phyloP scores from a whole-genome alignment of 2,888 invertebrate species.

The Aporophyla lueneburgensis region DNA sequence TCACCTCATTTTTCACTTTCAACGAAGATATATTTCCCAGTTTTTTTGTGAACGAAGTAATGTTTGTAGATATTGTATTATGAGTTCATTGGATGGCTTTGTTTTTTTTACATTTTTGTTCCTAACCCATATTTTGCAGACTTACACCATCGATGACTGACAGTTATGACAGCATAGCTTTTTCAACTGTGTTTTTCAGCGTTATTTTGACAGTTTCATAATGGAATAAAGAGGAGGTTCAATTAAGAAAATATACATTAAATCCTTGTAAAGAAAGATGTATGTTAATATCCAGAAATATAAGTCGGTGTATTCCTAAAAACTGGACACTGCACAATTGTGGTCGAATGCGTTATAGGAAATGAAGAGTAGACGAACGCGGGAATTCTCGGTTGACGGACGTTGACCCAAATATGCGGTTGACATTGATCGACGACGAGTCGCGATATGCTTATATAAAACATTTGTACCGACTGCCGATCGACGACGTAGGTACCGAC shows the following conservation, averaged over 20 bases:
- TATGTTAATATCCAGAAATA: not conserved
- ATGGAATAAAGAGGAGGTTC: not conserved
- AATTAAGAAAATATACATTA: not conserved
- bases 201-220: not conserved
- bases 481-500: slow-evolving; percentile 64
- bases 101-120: slow-evolving; percentile 37
- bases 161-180: slow-evolving; percentile 36
- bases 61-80: slow-evolving; percentile 35
- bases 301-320: slow-evolving; percentile 1
- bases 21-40: slow-evolving; percentile 76
- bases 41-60: slow-evolving; percentile 60
- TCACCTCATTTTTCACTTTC: slow-evolving; percentile 70
- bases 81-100: slow-evolving; percentile 25
- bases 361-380: slow-evolving; percentile 83
- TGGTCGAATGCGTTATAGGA: slow-evolving; percentile 80
- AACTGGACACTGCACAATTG: slow-evolving; percentile 67
- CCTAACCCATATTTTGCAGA: slow-evolving; percentile 11
- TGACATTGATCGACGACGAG: slow-evolving; percentile 90
- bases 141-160: slow-evolving; percentile 37
- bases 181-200: not conserved
- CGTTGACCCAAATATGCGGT: slow-evolving; percentile 90
- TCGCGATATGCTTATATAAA: slow-evolving; percentile 85
- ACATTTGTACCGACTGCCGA: slow-evolving; percentile 76
- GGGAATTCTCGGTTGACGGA: slow-evolving; percentile 86
- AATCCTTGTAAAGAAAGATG: not conserved